Percentiles rank a stretch among this genome's conserved stretches.
phyloP scores from a whole-genome alignment of 2,888 invertebrate species.

The Dermolepida albohirtum region DNA sequence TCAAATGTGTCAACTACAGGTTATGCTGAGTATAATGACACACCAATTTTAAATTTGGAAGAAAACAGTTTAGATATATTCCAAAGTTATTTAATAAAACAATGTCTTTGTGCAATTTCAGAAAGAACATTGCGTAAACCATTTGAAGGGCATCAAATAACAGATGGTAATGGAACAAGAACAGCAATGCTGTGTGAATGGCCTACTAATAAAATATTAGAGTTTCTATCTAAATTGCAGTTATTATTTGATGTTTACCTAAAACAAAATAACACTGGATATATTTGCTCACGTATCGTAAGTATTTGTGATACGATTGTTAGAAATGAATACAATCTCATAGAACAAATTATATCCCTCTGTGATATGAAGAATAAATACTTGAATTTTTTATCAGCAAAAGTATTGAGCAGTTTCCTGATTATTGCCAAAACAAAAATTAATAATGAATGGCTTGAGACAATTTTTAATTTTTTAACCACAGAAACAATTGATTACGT shows the following conservation, averaged over 20 bases:
- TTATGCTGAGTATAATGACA: conserved; percentile 8
- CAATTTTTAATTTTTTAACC: conserved; percentile 79
- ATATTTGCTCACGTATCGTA: conserved; percentile 84
- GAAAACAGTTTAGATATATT: conserved; percentile 65
- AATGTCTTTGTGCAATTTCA: conserved; percentile 82
- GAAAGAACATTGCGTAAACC: conserved; percentile 78
- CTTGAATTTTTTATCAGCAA: conserved; percentile 82
- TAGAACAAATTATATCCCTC: conserved; percentile 85
- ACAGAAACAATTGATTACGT: conserved; percentile 74
- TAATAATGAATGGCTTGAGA: conserved; percentile 84
- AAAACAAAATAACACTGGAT: conserved; percentile 84
- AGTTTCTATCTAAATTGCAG: conserved; percentile 86
- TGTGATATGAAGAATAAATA: conserved; percentile 84
- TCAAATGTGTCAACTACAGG: conserved; percentile 14
- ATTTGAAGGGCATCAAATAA: conserved; percentile 73
- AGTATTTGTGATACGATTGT: conserved; percentile 84
- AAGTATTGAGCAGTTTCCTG: conserved; percentile 84
- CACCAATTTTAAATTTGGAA: conserved; percentile 18
- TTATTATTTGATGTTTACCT: conserved; percentile 86
- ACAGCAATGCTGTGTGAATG: conserved; percentile 71
- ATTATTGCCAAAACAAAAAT: conserved; percentile 86
- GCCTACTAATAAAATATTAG: conserved; percentile 76
- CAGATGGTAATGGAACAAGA: conserved; percentile 66
- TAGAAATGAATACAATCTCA: conserved; percentile 84
- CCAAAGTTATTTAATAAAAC: conserved; percentile 77